Evolutionary conservation across 1,140 invertebrate genomes (phyloP), one percentile per base, ranked within the genome.

Genomic region (Monomorium pharaonis): DNA sequence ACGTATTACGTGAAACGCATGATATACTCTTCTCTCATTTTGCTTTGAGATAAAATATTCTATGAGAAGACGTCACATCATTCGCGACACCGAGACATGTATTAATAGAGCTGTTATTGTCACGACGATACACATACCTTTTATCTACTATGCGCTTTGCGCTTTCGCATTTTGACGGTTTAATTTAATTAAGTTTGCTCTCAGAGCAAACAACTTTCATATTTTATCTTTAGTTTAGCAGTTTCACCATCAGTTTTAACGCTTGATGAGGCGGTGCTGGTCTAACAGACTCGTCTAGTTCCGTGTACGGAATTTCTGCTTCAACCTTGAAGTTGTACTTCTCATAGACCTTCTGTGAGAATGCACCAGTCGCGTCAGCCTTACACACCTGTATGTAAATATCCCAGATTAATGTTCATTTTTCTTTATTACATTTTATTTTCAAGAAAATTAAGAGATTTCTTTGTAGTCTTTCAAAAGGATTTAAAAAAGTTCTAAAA

Each of bases 281-380:
- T 89, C 96, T 95, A 0, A 96, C 96, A 3, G 94, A 90, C 76
- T 95, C 95, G 69, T 96, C 95, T 37, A 96, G 95, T 81, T 97
- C 97, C 5, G 94, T 95, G 89, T 98, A 98, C 7, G 94, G 94
- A 9, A 98, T 96, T 83, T 97, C 96, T 18, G 96, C 95, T 30
- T 97, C 94, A 1, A 96, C 95, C 65, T 96, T 94, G 85, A 98
- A 96, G 0, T 97, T 97, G 18, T 97, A 94, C 27, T 96, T 97
- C 90, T 96, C 95, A 65, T 96, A 96, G 27, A 97, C 97, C 89
- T 96, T 97, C 91, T 98, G 97, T 0, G 97, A 98, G 90, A 96
- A 98, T 0, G 97, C 95, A 24, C 97, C 97, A 0, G 97, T 98
- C 4, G 97, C 97, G 90, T 98, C 97, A 24, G 96, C 96, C 93